phyloP scores from a whole-genome alignment of 1,140 invertebrate species.

The Helicoverpa zea region DNA sequence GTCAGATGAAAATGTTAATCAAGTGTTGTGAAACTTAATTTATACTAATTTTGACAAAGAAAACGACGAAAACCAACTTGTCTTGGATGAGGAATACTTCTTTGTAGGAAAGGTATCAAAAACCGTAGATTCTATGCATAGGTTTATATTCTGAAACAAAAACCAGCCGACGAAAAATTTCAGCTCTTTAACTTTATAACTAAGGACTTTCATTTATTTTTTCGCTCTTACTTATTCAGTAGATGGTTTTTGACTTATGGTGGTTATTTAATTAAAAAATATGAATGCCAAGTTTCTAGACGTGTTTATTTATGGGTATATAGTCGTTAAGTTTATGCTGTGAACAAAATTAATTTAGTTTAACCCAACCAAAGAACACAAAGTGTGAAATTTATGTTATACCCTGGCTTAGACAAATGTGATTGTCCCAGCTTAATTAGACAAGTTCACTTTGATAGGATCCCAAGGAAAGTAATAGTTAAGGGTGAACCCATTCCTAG shows the following conservation, averaged over 20 bases:
- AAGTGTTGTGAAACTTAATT: not conserved
- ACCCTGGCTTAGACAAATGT: constrained; percentile 21
- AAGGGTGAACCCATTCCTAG: not conserved
- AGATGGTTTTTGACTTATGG: no score
- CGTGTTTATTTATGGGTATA: no score
- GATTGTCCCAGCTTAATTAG: constrained; percentile 5
- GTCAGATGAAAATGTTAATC: not conserved
- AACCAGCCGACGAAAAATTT: no score
- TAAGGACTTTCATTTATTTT: no score
- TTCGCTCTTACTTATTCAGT: no score
- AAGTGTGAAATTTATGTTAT: constrained; percentile 8
- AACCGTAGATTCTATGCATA: not conserved
- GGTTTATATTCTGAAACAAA: not conserved
- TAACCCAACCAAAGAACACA: not conserved
- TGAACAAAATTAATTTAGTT: not conserved
- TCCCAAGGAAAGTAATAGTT: constrained; percentile 1
- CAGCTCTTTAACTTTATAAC: no score
- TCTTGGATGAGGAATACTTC: no score
- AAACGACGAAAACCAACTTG: no score
- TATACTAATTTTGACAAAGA: not conserved
- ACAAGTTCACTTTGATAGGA: not conserved
- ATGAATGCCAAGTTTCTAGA: no score
- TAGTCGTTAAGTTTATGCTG: no score
- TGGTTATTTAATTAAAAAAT: no score
- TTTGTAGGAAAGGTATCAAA: not conserved